A percentile compares a stretch with the other conserved stretches of the same genome.
These are phyloP conservation scores for Orchesellides sinensis DNA, from an alignment of 2,888 invertebrate genomes.

Conservation along the genomic window DNA sequence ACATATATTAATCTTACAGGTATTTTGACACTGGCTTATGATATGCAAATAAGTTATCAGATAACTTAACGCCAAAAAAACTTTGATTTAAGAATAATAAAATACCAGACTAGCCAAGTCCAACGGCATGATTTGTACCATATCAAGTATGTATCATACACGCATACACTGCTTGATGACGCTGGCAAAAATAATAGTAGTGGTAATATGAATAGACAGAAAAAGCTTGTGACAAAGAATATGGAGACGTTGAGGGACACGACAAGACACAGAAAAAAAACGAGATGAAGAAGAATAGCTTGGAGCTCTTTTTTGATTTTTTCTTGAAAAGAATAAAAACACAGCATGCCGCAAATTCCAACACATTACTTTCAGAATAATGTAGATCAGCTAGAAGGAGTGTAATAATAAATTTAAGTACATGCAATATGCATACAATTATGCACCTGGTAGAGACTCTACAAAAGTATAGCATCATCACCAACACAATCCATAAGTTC, in stretches of 20 bases:
- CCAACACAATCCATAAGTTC: too few species aligned
- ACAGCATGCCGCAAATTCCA: constrained; percentile 60
- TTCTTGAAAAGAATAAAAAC: constrained; percentile 54
- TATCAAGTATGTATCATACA: too few species aligned
- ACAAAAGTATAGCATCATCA: constrained; percentile 15
- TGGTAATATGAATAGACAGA: too few species aligned
- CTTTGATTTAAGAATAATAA: too few species aligned
- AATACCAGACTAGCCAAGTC: too few species aligned
- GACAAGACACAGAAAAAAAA: constrained; percentile 14
- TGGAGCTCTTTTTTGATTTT: constrained; percentile 53
- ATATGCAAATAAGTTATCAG: too few species aligned
- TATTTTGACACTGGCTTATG: too few species aligned
- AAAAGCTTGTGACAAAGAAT: constrained; percentile 4
- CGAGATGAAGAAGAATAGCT: constrained; percentile 44
- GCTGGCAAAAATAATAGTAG: constrained; percentile 5
- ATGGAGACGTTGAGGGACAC: constrained; percentile 24
- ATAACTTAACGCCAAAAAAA: too few species aligned
- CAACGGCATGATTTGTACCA: too few species aligned
- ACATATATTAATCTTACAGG: too few species aligned
- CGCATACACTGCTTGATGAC: background rate
- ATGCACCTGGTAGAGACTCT: background rate
- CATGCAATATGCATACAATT: constrained; percentile 4
- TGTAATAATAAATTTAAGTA: constrained; percentile 59
- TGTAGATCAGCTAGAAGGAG: constrained; percentile 62
- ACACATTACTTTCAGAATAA: constrained; percentile 64